Evolutionary conservation across 2,113 vertebrate genomes (phyloP).

Genomic region (Zosterops borbonicus): DNA sequence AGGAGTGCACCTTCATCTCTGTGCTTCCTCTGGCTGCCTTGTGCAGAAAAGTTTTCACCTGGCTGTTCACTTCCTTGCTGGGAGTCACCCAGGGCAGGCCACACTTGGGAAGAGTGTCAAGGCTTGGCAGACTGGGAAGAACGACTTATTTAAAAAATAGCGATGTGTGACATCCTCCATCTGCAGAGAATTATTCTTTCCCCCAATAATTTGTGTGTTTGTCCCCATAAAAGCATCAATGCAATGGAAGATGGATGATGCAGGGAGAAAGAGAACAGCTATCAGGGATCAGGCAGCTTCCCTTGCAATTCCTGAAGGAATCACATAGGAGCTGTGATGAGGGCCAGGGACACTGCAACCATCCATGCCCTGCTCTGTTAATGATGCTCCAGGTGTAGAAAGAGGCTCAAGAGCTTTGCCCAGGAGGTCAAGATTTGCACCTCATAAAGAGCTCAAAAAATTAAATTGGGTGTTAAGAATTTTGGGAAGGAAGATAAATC

Average conservation of each 20-base stretch:
- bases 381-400: neutral
- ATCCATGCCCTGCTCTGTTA: neutral
- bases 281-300: neutral
- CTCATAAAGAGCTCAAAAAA: neutral
- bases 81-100: neutral
- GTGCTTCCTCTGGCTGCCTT: neutral
- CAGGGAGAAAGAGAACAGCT: neutral
- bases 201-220: neutral
- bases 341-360: neutral
- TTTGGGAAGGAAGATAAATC: neutral
- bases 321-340: neutral
- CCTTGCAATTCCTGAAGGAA: neutral
- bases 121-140: neutral
- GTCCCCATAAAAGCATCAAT: neutral
- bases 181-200: neutral
- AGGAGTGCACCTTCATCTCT: neutral
- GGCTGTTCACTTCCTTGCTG: neutral
- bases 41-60: neutral
- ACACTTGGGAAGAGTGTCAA: neutral
- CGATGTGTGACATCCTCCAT: neutral
- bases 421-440: neutral
- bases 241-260: neutral
- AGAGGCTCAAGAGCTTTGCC: neutral
- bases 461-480: neutral
- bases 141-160: neutral